Evolutionary conservation across 2,797 vertebrate genomes (phyloP), one percentile per base, ranked within the genome.

Genomic region (Rousettus madagascariensis): DNA sequence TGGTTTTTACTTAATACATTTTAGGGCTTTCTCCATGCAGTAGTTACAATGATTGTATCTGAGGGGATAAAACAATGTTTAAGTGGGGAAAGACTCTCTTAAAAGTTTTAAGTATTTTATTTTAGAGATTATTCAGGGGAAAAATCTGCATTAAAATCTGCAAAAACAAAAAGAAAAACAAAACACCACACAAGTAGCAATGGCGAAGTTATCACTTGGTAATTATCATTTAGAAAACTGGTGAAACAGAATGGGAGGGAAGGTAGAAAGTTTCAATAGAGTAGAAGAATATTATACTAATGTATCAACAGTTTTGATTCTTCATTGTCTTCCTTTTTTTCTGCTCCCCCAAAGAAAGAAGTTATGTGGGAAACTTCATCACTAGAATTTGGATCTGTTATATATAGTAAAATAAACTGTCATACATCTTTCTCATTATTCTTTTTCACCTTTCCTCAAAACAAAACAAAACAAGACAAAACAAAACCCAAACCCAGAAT

Each of bases 321-420:
- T 98, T 98, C 98, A 97, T 98, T 98, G 98, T 98, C 98, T 98
- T 98, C 98, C 97, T 98, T 98, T 98, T 98, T 98, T 98, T 98
- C 98, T 98, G 97, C 97, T 98, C 97, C 98, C 98, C 96, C 98
- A 98, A 98, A 98, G 97, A 98, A 98, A 98, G 97, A 98, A 98
- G 97, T 98, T 98, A 98, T 98, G 97, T 98, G 98, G 97, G 98
- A 98, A 98, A 97, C 97, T 97, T 98, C 98, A 98, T 98, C 98
- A 98, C 98, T 98, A 98, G 97, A 98, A 91, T 98, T 98, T 98
- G 98, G 96, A 98, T 98, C 98, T 98, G 98, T 97, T 98, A 98
- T 98, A 98, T 98, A 98, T 80, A 98, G 98, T 98, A 98, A 98
- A 98, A 98, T 98, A 98, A 97, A 97, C 98, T 98, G 98, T 98